These are phyloP conservation scores for Antitype chi DNA, from an alignment of 2,888 invertebrate genomes.

Conservation along the genomic window DNA sequence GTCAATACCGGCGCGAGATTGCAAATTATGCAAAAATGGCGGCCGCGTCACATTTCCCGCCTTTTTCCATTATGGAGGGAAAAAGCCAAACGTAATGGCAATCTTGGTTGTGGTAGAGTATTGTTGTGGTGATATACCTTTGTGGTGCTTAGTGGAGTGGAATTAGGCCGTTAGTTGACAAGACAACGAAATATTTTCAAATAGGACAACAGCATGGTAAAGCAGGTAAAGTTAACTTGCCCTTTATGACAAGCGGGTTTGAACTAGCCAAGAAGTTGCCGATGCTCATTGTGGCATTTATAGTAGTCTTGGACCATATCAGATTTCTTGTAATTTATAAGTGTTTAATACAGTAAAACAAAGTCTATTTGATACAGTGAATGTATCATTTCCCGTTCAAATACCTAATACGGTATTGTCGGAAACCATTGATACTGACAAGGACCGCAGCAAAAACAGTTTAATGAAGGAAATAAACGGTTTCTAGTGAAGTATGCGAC, in stretches of 20 bases:
- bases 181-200: background rate
- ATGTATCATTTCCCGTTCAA: background rate
- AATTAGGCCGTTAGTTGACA: background rate
- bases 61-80: conserved; percentile 51
- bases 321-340: background rate
- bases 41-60: conserved; percentile 39
- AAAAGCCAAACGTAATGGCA: conserved; percentile 44
- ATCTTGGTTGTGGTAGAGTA: conserved; percentile 2
- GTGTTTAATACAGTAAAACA: background rate
- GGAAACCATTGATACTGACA: background rate
- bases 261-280: background rate
- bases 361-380: background rate
- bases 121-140: background rate
- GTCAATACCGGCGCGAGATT: conserved; percentile 52
- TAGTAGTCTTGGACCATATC: background rate
- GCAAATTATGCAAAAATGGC: conserved; percentile 65
- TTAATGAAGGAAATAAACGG: conserved; percentile 13
- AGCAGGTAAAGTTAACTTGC: background rate
- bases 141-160: background rate
- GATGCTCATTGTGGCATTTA: background rate
- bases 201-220: background rate
- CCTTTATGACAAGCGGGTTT: no score
- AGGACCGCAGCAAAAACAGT: conserved; percentile 12
- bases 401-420: background rate
- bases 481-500: conserved; percentile 25